Evolutionary conservation across 2,113 vertebrate genomes (phyloP), one percentile per base, ranked within the genome.

Genomic region (Rhinopomastus cyanomelas): DNA sequence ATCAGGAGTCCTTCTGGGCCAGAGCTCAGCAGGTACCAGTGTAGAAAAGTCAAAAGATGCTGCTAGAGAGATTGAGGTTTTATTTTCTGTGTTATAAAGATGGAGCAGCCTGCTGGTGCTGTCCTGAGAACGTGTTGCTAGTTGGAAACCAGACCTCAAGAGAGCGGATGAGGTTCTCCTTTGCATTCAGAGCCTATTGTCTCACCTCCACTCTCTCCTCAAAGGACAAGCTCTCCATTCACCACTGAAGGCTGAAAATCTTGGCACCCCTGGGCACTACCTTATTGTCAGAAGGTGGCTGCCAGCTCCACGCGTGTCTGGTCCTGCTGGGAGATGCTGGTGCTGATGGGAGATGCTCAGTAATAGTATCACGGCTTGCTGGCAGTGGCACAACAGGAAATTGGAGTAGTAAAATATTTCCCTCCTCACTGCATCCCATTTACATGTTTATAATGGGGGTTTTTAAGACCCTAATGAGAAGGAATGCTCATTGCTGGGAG

Each of bases 381-480:
- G 96, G 97, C 96, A 96, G 72, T 51, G 7, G 57, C 94, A 97
- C 96, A 97, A 96, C 84, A 97, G 97, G 96, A 97, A 97, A 97
- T 96, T 96, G 96, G 96, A 96, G 94, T 64, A 95, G 96, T 95
- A 96, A 97, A 97, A 97, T 97, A 96, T 97, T 97, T 97, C 96
- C 95, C 96, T 97, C 92, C 96, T 97, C 81, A 10, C 86, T 96
- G 97, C 88, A 93, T 97, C 95, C 96, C 97, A 97, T 97, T 97
- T 97, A 95, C 97, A 96, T 97, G 96, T 96, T 97, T 92, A 95
- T 96, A 97, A 98, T 95, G 95, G 96, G 96, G 94, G 94, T 90
- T 97, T 97, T 96, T 93, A 96, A 97, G 96, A 89, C 95, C 91
- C 96, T 97, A 97, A 97, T 96, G 97, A 97, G 96, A 94, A 98